Percentiles rank a stretch among this genome's conserved stretches.
These are phyloP conservation scores for Acanthiza pusilla DNA, from an alignment of 2,797 vertebrate species.

Conservation along the genomic window DNA sequence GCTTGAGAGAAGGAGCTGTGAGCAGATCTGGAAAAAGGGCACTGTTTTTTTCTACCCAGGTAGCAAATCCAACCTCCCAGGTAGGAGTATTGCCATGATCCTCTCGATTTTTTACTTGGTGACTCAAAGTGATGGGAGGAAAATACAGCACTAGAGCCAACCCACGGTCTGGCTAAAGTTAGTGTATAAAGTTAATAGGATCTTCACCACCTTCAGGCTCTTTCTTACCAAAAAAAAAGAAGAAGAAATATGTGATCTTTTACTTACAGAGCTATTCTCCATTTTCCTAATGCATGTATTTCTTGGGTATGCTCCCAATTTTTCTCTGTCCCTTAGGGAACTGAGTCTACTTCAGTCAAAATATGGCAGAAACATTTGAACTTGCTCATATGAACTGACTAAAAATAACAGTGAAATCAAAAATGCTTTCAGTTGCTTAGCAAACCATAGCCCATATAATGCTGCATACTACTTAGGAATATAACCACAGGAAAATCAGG, in stretches of 20 bases:
- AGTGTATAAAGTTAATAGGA: not conserved
- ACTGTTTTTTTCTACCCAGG: not conserved
- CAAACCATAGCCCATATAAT: not conserved
- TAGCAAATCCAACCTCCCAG: not conserved
- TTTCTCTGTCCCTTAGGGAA: not conserved
- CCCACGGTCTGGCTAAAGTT: not conserved
- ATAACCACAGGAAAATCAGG: not conserved
- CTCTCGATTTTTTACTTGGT: fast-evolving
- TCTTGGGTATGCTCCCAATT: not conserved
- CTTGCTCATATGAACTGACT: not conserved
- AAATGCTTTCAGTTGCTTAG: not conserved
- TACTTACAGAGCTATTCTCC: not conserved
- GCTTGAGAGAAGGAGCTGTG: not conserved
- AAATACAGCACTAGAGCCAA: not conserved
- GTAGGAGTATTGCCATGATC: not conserved
- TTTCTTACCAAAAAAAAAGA: not conserved
- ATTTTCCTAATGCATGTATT: not conserved
- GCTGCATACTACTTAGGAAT: not conserved
- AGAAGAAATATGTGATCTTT: not conserved
- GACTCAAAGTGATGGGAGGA: not conserved
- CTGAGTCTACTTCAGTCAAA: not conserved
- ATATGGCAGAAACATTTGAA: not conserved
- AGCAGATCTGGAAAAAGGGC: not conserved
- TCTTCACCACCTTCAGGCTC: not conserved
- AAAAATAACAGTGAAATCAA: not conserved